Base-by-base conservation (phyloP, 2,888 invertebrate species). In the Heliconius ismenius region DNA sequence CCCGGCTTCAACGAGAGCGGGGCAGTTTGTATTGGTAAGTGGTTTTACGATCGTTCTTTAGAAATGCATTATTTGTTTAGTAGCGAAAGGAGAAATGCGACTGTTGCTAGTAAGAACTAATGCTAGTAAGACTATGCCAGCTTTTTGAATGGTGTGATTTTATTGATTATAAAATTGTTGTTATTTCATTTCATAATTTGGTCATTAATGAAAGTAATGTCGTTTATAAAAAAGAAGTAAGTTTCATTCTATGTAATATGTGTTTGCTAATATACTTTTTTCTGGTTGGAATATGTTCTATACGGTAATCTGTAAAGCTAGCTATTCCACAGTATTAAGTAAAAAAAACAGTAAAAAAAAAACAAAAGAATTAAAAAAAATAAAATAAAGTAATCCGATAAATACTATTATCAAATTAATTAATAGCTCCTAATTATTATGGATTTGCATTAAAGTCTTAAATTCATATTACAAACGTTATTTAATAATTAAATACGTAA, bases 1-100 rank as follows among this genome's bases (percentile, higher is more conserved):
- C 97, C 98, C 0, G 98, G 98, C 1, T 98, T 97, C 93, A 98
- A 98, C 86, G 98, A 98, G 81, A 97, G 97, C 28, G 98, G 98
- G 76, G 95, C 96, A 92, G 94, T 95, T 80, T 98, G 98, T 87
- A 95, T 91, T 84, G 95, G 96, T 96, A 87, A 88, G 89, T 82
- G 58, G 18, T 60, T 64, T 43, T 43, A 39, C 7, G 28, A 15
- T 7, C n/a, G 21, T n/a, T 28, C 54, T 65, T 65, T 3, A 13
- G 36, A 21, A 32, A 64, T 24, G 6, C 36, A 39, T 65, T 65
- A 11, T 15, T 39, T 65, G 24, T 15, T 39, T 24, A n/a, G 4
- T 36, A 21, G 36, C 2, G 2, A 7, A 65, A n/a, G 2, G n/a
- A 39, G 6, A 36, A 24, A 65, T 65, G 13, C 7, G 13, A n/a